These are phyloP conservation scores for Carassius auratus DNA, from an alignment of 2,113 vertebrate species.

Conservation along the genomic window DNA sequence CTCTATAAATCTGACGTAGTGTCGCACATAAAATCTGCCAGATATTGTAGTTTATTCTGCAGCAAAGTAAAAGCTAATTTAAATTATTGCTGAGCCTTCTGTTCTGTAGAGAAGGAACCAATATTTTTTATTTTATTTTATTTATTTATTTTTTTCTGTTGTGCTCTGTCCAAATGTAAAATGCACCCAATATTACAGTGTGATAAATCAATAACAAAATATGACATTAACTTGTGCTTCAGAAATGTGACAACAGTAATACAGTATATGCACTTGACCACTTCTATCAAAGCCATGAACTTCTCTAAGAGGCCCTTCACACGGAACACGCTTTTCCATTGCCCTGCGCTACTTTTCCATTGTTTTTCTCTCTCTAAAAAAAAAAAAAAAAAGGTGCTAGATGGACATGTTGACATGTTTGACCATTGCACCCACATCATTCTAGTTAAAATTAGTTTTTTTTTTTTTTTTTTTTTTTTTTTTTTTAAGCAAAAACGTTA, in stretches of 20 bases:
- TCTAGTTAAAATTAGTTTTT: not conserved
- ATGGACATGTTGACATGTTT: not conserved
- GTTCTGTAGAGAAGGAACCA: not conserved
- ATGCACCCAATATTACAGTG: not conserved
- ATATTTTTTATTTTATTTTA: no score
- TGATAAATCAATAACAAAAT: not conserved
- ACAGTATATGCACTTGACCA: not conserved
- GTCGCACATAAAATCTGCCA: slow-evolving; percentile 12
- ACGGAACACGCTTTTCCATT: no score
- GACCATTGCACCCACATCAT: not conserved
- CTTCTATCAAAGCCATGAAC: not conserved
- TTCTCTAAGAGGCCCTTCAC: not conserved
- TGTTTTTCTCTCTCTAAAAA: not conserved
- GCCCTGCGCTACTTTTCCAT: not conserved
- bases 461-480: no score
- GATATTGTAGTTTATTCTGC: slow-evolving; percentile 28
- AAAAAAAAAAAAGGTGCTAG: not conserved
- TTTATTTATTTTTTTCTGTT: not conserved
- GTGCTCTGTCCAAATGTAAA: not conserved
- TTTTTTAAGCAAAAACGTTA: no score
- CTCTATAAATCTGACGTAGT: slow-evolving; percentile 11
- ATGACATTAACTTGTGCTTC: not conserved
- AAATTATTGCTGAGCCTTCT: slow-evolving; percentile 20
- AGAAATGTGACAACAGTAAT: not conserved
- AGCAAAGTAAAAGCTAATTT: slow-evolving; percentile 11